phyloP scores from a whole-genome alignment of 1,140 invertebrate genomes.

The Psix sp. region DNA sequence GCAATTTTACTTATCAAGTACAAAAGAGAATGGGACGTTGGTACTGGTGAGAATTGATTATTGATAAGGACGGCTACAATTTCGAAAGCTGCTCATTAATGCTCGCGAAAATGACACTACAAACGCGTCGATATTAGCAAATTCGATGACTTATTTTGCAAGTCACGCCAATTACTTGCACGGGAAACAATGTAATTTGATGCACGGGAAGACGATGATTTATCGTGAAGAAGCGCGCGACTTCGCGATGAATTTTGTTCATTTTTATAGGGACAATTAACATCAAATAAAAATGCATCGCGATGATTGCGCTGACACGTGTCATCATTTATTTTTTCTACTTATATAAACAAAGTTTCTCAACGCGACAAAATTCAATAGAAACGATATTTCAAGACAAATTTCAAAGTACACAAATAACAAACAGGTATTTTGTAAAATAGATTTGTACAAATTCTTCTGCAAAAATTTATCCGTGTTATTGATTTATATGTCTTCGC shows the following conservation, averaged over 20 bases:
- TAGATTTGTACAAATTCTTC: too few relatives aligned
- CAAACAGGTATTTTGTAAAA: too few relatives aligned
- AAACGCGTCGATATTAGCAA: constrained; percentile 28
- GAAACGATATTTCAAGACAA: too few relatives aligned
- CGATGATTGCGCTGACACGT: constrained; percentile 10
- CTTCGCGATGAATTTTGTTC: constrained; percentile 22
- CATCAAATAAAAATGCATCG: constrained; percentile 27
- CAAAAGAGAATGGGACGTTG: too few relatives aligned
- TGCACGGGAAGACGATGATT: constrained; percentile 19
- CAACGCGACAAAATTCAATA: too few relatives aligned
- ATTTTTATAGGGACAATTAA: constrained; percentile 27
- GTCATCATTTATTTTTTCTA: constrained; percentile 16
- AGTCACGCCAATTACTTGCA: constrained; percentile 31
- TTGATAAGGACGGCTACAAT: neutral
- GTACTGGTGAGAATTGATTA: neutral
- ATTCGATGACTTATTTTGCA: constrained; percentile 37
- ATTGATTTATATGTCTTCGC: neutral
- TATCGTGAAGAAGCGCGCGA: constrained; percentile 20
- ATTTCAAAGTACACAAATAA: too few relatives aligned
- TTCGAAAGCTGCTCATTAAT: constrained; percentile 16
- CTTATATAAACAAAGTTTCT: too few relatives aligned
- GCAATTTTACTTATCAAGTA: too few relatives aligned
- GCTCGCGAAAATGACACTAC: constrained; percentile 22
- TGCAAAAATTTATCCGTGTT: too few relatives aligned
- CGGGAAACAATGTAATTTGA: too few relatives aligned